phyloP scores from a whole-genome alignment of 2,888 invertebrate genomes.

The Halictus quadricinctus region DNA sequence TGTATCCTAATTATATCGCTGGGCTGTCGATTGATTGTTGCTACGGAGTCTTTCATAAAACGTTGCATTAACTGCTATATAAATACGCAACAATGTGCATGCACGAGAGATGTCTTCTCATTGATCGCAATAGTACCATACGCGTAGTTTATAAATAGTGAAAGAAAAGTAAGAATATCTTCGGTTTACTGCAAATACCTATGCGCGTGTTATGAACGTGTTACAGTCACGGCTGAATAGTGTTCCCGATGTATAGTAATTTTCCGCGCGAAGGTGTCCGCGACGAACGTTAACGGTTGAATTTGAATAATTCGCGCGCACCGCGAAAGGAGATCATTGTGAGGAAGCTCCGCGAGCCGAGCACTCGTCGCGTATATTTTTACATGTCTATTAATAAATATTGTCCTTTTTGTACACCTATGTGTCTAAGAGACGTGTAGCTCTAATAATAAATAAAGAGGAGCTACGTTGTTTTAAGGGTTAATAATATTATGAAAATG shows the following conservation, averaged over 20 bases:
- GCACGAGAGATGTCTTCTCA: neutral
- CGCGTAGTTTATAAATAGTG: neutral
- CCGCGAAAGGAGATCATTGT: neutral
- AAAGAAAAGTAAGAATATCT: slow-evolving; percentile 2
- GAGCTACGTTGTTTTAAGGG: slow-evolving; percentile 41
- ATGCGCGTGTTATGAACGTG: neutral
- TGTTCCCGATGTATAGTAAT: neutral
- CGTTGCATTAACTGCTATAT: neutral
- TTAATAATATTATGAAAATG: slow-evolving; percentile 56
- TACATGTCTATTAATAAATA: slow-evolving; percentile 48
- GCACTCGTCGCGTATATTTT: slow-evolving; percentile 30
- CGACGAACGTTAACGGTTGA: neutral
- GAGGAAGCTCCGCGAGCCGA: slow-evolving; percentile 6
- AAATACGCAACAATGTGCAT: neutral
- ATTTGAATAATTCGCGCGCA: neutral
- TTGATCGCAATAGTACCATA: neutral
- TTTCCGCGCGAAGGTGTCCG: neutral
- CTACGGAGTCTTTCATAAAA: neutral
- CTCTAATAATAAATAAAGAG: slow-evolving; percentile 50
- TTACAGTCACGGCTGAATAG: neutral
- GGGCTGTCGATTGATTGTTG: neutral
- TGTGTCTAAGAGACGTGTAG: slow-evolving; percentile 36
- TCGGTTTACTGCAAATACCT: neutral
- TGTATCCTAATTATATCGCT: neutral
- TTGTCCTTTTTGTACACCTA: slow-evolving; percentile 44